Evolutionary conservation across 1,140 invertebrate genomes (phyloP), one percentile per base, ranked within the genome.

Genomic region (Anastrepha obliqua): DNA sequence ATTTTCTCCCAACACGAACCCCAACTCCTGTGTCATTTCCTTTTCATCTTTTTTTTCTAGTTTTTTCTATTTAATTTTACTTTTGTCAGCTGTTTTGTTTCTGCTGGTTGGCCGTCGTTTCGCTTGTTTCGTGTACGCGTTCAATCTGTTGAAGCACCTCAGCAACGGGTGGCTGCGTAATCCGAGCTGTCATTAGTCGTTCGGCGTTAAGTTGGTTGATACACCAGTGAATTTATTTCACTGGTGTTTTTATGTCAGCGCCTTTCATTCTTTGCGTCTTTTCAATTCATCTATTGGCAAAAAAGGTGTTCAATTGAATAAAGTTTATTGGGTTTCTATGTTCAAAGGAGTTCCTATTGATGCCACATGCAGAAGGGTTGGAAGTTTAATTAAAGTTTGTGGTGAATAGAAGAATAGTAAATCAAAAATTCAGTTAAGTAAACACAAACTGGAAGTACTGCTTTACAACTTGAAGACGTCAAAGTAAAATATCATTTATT

Each of bases 241-340:
- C 44, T 78, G 70, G 15, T 78, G 44, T 39, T 81, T 81, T 58
- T 47, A 81, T 51, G 17, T 81, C 47, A 55, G n/a, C 47, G 20
- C n/a, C 74, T 55, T 81, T 81, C n/a, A 13, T 55, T 81, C 6
- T 51, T 20, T 58, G 17, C 42, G 74, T 17, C 47, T 81, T 55
- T 55, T 6, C 74, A 8, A 29, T 55, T 81, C 74, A 51, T 81
- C 74, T n/a, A 81, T 44, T 74, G 67, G 39, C n/a, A 20, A 62
- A 62, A 81, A 81, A 81, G 74, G 74, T 81, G 74, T 58, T 81
- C 74, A 20, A 81, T 81, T 81, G 51, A 81, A 81, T 81, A 81
- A 81, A 81, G 74, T 81, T 81, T 81, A 81, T 81, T 81, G 74
- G 47, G 74, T 55, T 81, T 81, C 74, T 78, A 78, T 78, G 74